Evolutionary conservation across 2,797 vertebrate species (phyloP).

Genomic region (Pantherophis vulpinus): DNA sequence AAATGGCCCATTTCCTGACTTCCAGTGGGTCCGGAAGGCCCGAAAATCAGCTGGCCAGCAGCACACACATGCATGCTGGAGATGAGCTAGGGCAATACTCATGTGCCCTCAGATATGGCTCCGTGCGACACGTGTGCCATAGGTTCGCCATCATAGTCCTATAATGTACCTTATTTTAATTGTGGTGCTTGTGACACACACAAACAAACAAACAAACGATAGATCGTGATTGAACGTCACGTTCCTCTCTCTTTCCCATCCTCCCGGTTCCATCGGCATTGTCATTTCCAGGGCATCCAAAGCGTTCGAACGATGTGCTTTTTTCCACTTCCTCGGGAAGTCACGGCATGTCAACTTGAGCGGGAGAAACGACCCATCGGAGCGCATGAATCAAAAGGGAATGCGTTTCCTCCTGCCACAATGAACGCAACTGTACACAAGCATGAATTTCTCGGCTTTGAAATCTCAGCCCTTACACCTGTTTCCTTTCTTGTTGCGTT

Average conservation of each 20-base stretch:
- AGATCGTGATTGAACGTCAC: constrained; percentile 67
- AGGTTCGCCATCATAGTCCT: no score
- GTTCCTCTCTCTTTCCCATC: constrained; percentile 60
- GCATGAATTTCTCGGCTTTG: constrained; percentile 52
- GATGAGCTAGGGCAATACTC: no score
- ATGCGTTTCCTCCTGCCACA: constrained; percentile 21
- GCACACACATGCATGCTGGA: no score
- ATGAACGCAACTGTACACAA: constrained; percentile 58
- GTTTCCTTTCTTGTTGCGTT: constrained; percentile 57
- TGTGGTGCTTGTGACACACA: no score
- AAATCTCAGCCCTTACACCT: constrained; percentile 17
- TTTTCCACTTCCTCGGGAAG: constrained; percentile 72
- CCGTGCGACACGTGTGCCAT: no score
- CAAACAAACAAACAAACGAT: not conserved
- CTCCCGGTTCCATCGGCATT: constrained; percentile 69
- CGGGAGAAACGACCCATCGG: constrained; percentile 54
- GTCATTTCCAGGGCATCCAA: constrained; percentile 68
- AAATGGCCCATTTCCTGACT: no score
- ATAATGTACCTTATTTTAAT: no score
- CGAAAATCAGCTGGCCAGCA: no score
- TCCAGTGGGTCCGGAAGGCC: no score
- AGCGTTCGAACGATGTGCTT: constrained; percentile 71
- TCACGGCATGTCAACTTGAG: constrained; percentile 52
- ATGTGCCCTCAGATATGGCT: no score
- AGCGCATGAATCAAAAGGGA: constrained; percentile 51